Evolutionary conservation across 2,113 vertebrate species (phyloP).

Genomic region (Theristicus caerulescens): DNA sequence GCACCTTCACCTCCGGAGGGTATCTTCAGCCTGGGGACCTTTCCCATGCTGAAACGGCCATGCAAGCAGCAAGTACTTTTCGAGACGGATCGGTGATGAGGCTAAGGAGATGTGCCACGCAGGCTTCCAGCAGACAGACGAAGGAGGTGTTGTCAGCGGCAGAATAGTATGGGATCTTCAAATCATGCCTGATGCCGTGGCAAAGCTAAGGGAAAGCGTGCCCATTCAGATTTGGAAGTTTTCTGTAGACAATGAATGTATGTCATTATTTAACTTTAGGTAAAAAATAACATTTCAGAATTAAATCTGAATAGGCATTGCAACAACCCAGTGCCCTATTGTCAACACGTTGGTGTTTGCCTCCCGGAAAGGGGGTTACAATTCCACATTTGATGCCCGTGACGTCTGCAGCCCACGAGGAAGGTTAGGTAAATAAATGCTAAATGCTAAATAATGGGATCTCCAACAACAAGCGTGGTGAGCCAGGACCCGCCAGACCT

Average conservation of each 20-base stretch:
- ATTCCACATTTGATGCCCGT: rapidly evolving
- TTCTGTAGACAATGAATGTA: neutral
- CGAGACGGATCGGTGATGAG: neutral
- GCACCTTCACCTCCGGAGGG: neutral
- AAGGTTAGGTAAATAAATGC: neutral
- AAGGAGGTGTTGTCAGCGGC: neutral
- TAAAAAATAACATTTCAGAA: neutral
- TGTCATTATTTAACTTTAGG: neutral
- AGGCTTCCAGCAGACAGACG: neutral
- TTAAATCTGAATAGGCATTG: neutral
- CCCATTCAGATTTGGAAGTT: neutral
- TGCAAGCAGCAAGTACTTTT: neutral
- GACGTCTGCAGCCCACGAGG: neutral
- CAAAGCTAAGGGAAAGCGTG: neutral
- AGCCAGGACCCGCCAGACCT: neutral
- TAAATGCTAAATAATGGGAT: neutral
- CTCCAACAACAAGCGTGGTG: neutral
- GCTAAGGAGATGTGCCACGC: neutral
- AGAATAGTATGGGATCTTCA: neutral
- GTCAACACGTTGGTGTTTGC: neutral
- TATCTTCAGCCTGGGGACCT: neutral
- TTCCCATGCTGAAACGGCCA: neutral
- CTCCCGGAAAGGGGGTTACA: neutral
- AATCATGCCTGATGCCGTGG: neutral
- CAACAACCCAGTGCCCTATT: neutral